These are phyloP conservation scores for Drosophila serrata DNA, from an alignment of 1,140 invertebrate species.

Conservation along the genomic window DNA sequence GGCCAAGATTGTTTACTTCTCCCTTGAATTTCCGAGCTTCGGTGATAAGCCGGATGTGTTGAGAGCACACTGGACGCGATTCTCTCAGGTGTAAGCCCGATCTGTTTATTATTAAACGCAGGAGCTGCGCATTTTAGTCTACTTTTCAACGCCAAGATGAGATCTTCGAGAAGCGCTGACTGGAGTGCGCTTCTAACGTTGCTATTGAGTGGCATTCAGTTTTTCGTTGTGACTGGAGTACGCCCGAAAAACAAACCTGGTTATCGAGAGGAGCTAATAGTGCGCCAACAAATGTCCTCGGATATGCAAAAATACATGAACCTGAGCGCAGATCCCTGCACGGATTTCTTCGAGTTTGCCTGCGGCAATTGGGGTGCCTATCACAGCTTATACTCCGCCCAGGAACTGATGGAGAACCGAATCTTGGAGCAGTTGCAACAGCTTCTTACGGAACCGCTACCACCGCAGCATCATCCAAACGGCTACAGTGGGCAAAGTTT, in stretches of 20 bases:
- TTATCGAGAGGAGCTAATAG: conserved; percentile 35
- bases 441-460: conserved; percentile 43
- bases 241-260: conserved; percentile 19
- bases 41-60: conserved; percentile 56
- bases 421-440: conserved; percentile 54
- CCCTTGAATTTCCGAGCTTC: conserved; percentile 6
- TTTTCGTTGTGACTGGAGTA: background rate
- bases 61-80: conserved; percentile 61
- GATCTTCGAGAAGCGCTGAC: conserved; percentile 43
- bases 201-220: conserved; percentile 3
- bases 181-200: conserved; percentile 3
- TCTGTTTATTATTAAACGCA: conserved; percentile 16
- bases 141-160: conserved; percentile 62
- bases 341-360: conserved; percentile 93
- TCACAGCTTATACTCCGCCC: conserved; percentile 45
- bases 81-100: conserved; percentile 58
- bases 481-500: conserved; percentile 21
- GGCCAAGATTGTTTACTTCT: conserved; percentile 68
- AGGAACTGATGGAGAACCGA: conserved; percentile 42
- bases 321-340: conserved; percentile 91
- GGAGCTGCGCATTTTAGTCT: conserved; percentile 44
- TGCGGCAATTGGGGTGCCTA: conserved; percentile 87
- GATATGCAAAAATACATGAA: conserved; percentile 93
- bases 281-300: conserved; percentile 63
- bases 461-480: conserved; percentile 43